Evolutionary conservation across 2,113 vertebrate species (phyloP).

Genomic region (Diphyllodes magnificus): DNA sequence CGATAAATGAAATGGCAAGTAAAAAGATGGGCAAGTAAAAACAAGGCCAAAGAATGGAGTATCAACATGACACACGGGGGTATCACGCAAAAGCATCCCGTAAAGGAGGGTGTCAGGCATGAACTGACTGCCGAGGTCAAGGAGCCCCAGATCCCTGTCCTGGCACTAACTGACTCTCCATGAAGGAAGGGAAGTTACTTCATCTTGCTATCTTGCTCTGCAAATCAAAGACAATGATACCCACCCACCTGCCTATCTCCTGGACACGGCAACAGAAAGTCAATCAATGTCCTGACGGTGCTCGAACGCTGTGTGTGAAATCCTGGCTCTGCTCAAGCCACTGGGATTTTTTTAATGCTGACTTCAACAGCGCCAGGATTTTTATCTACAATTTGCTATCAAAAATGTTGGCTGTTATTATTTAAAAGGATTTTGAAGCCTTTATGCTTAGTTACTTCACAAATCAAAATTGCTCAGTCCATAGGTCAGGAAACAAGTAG

Average conservation of each 20-base stretch:
- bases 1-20: background rate
- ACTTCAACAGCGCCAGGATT: background rate
- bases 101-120: background rate
- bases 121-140: background rate
- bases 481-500: background rate
- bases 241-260: background rate
- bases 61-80: background rate
- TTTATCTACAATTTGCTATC: background rate
- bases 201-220: background rate
- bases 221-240: background rate
- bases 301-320: fast-evolving
- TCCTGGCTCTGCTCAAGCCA: background rate
- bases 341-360: background rate
- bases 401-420: background rate
- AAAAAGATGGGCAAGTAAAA: constrained; percentile 3
- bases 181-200: background rate
- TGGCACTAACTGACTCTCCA: background rate
- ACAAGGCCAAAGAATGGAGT: background rate
- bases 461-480: background rate
- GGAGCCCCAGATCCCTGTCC: background rate
- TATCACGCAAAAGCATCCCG: background rate
- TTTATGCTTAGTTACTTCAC: background rate
- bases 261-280: background rate
- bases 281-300: background rate
- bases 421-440: background rate